Percentiles rank a stretch among this genome's conserved stretches.
phyloP scores from a whole-genome alignment of 2,888 invertebrate genomes.

The Cosmopolites sordidus region DNA sequence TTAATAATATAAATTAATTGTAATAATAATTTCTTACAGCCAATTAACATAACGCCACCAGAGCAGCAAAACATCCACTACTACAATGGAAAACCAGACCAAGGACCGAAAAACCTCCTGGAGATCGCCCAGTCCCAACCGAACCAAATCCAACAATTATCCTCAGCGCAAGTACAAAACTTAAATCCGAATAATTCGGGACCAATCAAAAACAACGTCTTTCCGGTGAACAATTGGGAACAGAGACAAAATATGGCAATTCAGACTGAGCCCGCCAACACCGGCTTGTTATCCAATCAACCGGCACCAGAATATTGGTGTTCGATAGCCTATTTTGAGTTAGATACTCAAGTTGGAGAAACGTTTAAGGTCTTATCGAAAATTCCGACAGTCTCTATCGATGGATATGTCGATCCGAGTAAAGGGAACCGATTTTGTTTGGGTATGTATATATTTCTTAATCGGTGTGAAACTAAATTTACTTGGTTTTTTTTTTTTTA shows the following conservation, averaged over 20 bases:
- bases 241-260: slow-evolving; percentile 12
- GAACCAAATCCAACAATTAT: slow-evolving; percentile 8
- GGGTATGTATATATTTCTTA: no score
- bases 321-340: slow-evolving; percentile 96
- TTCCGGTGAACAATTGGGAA: slow-evolving; percentile 22
- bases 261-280: slow-evolving; percentile 5
- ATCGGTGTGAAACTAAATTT: no score
- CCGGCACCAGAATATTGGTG: slow-evolving; percentile 98
- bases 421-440: slow-evolving; percentile 95
- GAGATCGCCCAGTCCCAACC: slow-evolving; percentile 12
- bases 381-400: slow-evolving; percentile 85
- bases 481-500: no score
- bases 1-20: no score
- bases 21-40: slow-evolving; percentile 23
- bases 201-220: slow-evolving; percentile 23
- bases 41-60: slow-evolving; percentile 13
- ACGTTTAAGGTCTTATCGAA: slow-evolving; percentile 84
- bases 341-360: slow-evolving; percentile 93
- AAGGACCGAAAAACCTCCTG: slow-evolving; percentile 14
- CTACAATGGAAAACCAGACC: slow-evolving; percentile 17
- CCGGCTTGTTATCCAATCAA: slow-evolving; percentile 64
- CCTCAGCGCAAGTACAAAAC: slow-evolving; percentile 8
- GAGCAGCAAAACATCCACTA: slow-evolving; percentile 18
- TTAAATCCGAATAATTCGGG: slow-evolving; percentile 10
- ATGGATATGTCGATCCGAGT: slow-evolving; percentile 92